These are phyloP conservation scores for Alces alces DNA, from an alignment of 2,113 vertebrate species.

Conservation along the genomic window DNA sequence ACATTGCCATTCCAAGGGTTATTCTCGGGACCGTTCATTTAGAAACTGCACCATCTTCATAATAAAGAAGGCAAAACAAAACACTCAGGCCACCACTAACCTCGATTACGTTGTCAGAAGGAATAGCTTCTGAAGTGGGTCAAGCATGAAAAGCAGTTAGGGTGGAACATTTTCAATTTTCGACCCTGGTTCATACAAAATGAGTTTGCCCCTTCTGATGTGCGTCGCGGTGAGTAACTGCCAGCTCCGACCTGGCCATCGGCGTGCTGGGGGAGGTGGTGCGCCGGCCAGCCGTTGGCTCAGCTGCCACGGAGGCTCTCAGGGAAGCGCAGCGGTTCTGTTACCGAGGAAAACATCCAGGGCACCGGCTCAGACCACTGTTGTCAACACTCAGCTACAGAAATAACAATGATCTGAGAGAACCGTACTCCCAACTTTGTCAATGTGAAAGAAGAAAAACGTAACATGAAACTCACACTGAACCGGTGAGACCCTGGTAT, in stretches of 20 bases:
- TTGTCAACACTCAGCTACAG: not conserved
- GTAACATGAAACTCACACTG: not conserved
- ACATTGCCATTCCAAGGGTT: not conserved
- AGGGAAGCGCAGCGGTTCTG: not conserved
- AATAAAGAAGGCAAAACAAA: constrained; percentile 43
- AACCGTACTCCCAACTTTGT: not conserved
- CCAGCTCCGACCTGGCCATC: not conserved
- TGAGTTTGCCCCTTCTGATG: constrained; percentile 28
- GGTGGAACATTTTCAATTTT: constrained; percentile 61
- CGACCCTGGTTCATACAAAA: constrained; percentile 19
- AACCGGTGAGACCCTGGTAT: not conserved
- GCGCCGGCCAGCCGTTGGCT: not conserved
- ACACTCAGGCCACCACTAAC: constrained; percentile 3
- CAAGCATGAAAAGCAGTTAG: constrained; percentile 50
- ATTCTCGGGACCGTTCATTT: not conserved
- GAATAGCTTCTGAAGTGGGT: constrained; percentile 30
- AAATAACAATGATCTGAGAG: not conserved
- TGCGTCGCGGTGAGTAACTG: not conserved
- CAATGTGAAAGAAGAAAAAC: not conserved
- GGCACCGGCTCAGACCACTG: not conserved
- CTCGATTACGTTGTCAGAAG: constrained; percentile 53
- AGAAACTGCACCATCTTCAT: constrained; percentile 28
- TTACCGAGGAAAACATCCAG: not conserved
- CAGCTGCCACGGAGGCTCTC: not conserved
- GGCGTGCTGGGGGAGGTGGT: not conserved